phyloP scores from a whole-genome alignment of 2,888 invertebrate species.

The Platycnemis pennipes region DNA sequence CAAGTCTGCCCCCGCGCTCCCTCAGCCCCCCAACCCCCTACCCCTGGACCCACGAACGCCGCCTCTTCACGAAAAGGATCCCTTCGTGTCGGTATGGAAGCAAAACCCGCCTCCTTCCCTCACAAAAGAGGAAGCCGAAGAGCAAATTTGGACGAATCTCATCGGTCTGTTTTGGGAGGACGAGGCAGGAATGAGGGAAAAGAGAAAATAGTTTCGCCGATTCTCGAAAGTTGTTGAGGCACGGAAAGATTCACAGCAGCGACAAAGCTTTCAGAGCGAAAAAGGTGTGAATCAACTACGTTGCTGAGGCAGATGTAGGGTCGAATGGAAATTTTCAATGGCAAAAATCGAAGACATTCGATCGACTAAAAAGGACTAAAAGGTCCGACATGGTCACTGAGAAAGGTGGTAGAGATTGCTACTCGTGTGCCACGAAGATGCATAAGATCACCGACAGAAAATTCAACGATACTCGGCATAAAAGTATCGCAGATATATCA shows the following conservation, averaged over 20 bases:
- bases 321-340: no score
- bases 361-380: no score
- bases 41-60: not conserved
- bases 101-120: not conserved
- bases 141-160: constrained; percentile 21
- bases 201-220: not conserved
- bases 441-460: no score
- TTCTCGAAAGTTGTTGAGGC: not conserved
- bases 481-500: no score
- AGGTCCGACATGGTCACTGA: no score
- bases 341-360: no score
- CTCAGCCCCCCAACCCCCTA: not conserved
- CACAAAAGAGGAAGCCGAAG: not conserved
- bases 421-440: no score
- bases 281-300: no score
- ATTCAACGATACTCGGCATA: no score
- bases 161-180: not conserved
- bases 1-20: not conserved
- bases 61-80: not conserved
- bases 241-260: not conserved
- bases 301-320: no score
- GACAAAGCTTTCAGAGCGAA: no score
- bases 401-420: no score
- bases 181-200: not conserved
- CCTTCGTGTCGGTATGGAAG: constrained; percentile 15